Percentiles rank a stretch among this genome's conserved stretches.
Evolutionary conservation across 2,113 vertebrate genomes (phyloP).

Genomic region (Platycercus adscitus): DNA sequence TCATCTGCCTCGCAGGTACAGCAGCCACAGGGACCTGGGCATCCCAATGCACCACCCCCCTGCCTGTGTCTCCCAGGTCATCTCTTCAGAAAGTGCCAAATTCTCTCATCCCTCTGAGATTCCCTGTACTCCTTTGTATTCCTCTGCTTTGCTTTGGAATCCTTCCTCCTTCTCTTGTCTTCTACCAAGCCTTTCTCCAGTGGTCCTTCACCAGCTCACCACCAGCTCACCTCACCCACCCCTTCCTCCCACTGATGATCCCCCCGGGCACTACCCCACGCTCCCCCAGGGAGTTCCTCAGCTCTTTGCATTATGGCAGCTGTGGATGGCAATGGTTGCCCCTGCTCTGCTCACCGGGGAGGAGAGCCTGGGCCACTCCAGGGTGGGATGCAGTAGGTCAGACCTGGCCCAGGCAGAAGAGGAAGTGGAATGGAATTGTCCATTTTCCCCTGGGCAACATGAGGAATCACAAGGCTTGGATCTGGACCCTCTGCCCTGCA

Average conservation of each 20-base stretch:
- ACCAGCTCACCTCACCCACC: background rate
- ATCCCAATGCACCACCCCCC: background rate
- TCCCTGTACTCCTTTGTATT: background rate
- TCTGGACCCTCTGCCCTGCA: background rate
- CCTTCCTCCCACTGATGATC: background rate
- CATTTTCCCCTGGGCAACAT: background rate
- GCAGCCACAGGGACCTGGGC: background rate
- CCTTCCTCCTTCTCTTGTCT: background rate
- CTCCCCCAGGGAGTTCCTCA: background rate
- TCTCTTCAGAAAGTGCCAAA: background rate
- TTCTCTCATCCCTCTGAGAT: background rate
- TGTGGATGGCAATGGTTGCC: too few relatives aligned
- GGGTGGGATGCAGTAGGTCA: background rate
- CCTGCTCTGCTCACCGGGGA: background rate
- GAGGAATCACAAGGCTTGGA: background rate
- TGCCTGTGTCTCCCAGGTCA: background rate
- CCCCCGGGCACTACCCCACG: background rate
- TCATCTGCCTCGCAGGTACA: conserved; percentile 32
- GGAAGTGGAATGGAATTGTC: background rate
- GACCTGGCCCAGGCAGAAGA: background rate
- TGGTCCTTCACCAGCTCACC: background rate
- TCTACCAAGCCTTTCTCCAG: background rate
- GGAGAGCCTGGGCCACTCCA: rapidly evolving
- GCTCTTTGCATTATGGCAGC: background rate
- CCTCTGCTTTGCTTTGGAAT: background rate